Percentiles rank a stretch among this genome's conserved stretches.
Evolutionary conservation across 37 sponge, comb jelly and placozoan genomes (phyloP).

Genomic region (Chondrosia reniformis): DNA sequence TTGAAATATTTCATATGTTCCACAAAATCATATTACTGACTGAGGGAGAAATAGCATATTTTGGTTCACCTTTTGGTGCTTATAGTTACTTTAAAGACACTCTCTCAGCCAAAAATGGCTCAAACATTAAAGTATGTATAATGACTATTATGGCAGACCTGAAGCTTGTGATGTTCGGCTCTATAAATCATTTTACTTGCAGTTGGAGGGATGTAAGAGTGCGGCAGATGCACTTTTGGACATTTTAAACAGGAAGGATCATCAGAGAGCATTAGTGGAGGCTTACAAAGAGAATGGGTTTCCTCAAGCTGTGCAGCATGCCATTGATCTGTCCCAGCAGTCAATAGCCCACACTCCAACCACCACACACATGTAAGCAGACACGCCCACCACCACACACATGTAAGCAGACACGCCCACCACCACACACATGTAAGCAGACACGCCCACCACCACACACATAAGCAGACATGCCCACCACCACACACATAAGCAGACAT

Average conservation of each 20-base stretch:
- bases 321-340: constrained; percentile 15
- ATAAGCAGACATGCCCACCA: not conserved
- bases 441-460: too few species aligned
- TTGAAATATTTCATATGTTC: constrained; percentile 92
- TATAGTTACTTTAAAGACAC: constrained; percentile 49
- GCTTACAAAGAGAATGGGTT: constrained; percentile 48
- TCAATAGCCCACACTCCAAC: constrained; percentile 18
- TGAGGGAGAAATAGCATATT: constrained; percentile 84
- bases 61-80: constrained; percentile 83
- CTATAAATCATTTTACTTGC: not conserved
- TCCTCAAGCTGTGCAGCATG: constrained; percentile 30
- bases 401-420: not conserved
- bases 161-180: too few species aligned
- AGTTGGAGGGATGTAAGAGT: constrained; percentile 24
- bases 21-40: constrained; percentile 82
- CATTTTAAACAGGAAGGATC: constrained; percentile 52
- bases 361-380: constrained; percentile 6
- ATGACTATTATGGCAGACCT: too few species aligned
- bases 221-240: constrained; percentile 58
- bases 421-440: not conserved
- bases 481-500: not conserved
- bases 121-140: not conserved
- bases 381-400: not conserved
- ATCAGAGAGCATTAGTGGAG: constrained; percentile 40
- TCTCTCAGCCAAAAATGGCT: constrained; percentile 23